Percentiles rank a stretch among this genome's conserved stretches.
Conservation (phyloP, 2,113 vertebrate genomes). For the Ageneiosus marmoratus region DNA sequence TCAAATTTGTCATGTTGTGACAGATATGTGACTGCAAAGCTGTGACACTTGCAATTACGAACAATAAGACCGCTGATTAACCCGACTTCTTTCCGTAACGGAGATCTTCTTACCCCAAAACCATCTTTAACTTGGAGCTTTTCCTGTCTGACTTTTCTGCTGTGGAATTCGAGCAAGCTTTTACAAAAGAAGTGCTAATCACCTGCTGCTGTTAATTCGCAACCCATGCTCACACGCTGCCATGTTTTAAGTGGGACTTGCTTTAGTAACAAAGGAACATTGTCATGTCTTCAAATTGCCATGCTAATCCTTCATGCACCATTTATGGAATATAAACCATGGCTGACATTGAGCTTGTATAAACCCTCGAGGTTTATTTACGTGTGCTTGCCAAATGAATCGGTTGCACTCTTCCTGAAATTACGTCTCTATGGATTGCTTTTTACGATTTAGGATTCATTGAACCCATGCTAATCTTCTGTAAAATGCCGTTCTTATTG, state of each 20-base stretch:
- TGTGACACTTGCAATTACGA: slow-evolving; percentile 2
- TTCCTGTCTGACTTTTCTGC: slow-evolving; percentile 28
- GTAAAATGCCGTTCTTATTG: not conserved
- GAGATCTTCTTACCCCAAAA: not conserved
- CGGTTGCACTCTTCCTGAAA: slow-evolving; percentile 14
- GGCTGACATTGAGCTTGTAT: slow-evolving; percentile 42
- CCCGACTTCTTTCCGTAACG: not conserved
- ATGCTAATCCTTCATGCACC: slow-evolving; percentile 52
- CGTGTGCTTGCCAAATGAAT: slow-evolving; percentile 33
- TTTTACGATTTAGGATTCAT: slow-evolving; percentile 35
- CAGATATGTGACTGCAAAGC: not conserved
- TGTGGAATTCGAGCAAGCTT: slow-evolving; percentile 21
- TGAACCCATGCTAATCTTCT: slow-evolving; percentile 12
- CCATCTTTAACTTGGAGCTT: not conserved
- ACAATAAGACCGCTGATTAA: not conserved
- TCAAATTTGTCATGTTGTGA: not conserved
- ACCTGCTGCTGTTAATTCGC: slow-evolving; percentile 36
- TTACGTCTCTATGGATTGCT: slow-evolving; percentile 23
- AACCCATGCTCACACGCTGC: not conserved
- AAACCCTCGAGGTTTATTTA: slow-evolving; percentile 33
- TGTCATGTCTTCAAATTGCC: slow-evolving; percentile 54
- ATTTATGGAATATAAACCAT: slow-evolving; percentile 49
- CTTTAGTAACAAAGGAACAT: slow-evolving; percentile 28
- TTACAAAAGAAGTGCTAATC: slow-evolving; percentile 29
- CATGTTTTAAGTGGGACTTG: slow-evolving; percentile 34